Base-by-base conservation (phyloP, 2,888 invertebrate genomes). In the Drosophila fungiperda region DNA sequence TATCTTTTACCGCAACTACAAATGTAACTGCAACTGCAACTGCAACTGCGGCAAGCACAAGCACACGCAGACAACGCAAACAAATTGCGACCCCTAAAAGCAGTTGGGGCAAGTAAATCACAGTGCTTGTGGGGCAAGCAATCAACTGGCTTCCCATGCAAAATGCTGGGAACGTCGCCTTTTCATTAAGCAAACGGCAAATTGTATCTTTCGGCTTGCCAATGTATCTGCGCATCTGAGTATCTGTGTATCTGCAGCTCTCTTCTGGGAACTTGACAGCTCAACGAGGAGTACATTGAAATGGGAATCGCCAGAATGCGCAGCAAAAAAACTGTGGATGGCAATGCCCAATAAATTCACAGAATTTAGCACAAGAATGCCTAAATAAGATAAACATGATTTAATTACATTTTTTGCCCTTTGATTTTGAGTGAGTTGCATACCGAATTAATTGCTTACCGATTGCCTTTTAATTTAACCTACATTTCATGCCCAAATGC, bases 141-240 rank as follows among this genome's bases (percentile, higher is more conserved):
- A 82, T 81, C 77, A 72, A 72, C 66, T 33, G 63, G 80, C 76
- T 74, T 76, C 88, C 88, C 86, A 88, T 80, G 72, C 78, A 68
- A 74, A 70, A 66, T 57, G 79, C 76, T 82, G 84, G 87, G 85
- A 86, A 86, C 60, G 79, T 68, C 71, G 85, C 85, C 58, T 79
- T 87, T 86, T 84, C 87, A 86, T 89, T 84, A 87, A 89, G 82
- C 82, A 49, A 59, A 52, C 48, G 54, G 59, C 35, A 53, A 69
- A 60, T 45, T 77, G 62, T 69, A 59, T 72, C 66, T 66, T 54
- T 48, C 29, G 57, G 20, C 40, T 42, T 7, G 54, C 26, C 17
- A 36, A 32, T n/a, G 42, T 33, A 35, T 23, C 6, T 36, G 23
- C 49, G 49, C 7, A 40, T n/a, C 55, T 32, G 48, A 35, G 15